Base-by-base conservation (phyloP, 2,888 invertebrate genomes). In the Notodonta dromedarius region DNA sequence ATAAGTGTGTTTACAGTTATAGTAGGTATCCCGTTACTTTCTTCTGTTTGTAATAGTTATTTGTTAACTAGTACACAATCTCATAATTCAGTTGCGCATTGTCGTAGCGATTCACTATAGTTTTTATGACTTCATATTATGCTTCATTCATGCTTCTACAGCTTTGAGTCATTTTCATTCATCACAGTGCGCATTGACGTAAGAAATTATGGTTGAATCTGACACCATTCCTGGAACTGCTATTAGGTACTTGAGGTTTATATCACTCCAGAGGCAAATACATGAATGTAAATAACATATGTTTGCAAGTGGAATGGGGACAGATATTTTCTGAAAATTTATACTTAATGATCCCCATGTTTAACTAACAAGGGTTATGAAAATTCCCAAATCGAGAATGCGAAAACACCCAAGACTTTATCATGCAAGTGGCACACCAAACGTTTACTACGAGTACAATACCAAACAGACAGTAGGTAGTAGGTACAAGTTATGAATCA, bases 401-500 rank as follows among this genome's bases (percentile, higher is more conserved):
- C 7, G 7, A 35, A 35, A 35, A 35, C 5, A 35, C 35, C 35
- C 35, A 42, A 11, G 11, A 8, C 11, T 4, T 8, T 11, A 11
- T 42, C 42, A 11, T 12, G 2, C 12, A 9, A 40, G 9, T 12
- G 11, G 42, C 42, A 42, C 11, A 7, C 35, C 35, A 35, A 35
- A 35, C 35, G 4, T 35, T 35, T 35, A 7, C 7, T 5, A 35
- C n/a, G n/a, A n/a, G n/a, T n/a, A n/a, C 6, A 35, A 35, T 35
- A 35, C 35, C 35, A 7, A 35, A 35, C 35, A 35, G 35, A 6
- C 35, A 24, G 24, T 24, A 24, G 24, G 2, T 24, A 24, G 24
- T 9, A 42, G 11, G 24, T 51, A 58, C 53, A 50, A 50, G 8
- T 48, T 57, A 66, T 76, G 78, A 79, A 64, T 79, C 77, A 76